Evolutionary conservation across 2,888 invertebrate genomes (phyloP).

Genomic region (Coecobrya sp.): DNA sequence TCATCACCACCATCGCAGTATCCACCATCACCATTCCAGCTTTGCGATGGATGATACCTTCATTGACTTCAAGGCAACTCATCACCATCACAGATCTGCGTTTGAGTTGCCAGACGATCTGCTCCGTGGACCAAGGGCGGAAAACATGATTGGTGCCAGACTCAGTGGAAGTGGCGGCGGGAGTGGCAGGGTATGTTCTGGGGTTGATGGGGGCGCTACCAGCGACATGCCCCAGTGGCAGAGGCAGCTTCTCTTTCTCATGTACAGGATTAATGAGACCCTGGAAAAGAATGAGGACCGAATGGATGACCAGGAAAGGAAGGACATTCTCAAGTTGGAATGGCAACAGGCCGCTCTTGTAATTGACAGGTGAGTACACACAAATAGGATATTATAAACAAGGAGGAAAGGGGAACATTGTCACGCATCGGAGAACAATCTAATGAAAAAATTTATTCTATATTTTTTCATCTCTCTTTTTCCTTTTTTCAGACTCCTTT

Average conservation of each 20-base stretch:
- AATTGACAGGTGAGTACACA: slow-evolving; percentile 88
- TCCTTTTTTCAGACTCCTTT: slow-evolving; percentile 87
- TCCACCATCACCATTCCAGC: slow-evolving; percentile 47
- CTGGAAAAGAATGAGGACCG: slow-evolving; percentile 89
- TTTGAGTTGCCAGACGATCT: slow-evolving; percentile 66
- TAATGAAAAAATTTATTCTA: slow-evolving; percentile 3
- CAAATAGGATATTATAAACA: not conserved
- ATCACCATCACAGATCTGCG: slow-evolving; percentile 63
- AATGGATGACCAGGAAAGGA: slow-evolving; percentile 89
- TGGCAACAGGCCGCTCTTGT: slow-evolving; percentile 89
- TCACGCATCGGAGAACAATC: not conserved
- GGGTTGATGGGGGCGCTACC: not conserved
- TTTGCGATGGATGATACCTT: slow-evolving; percentile 76
- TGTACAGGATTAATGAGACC: slow-evolving; percentile 89
- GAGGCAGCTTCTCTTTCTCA: slow-evolving; percentile 88
- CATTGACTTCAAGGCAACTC: slow-evolving; percentile 69
- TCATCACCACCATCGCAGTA: slow-evolving; percentile 46
- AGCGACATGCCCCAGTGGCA: slow-evolving; percentile 86
- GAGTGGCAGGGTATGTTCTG: slow-evolving; percentile 17
- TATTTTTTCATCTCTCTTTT: too few relatives aligned
- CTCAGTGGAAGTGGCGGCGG: slow-evolving; percentile 53
- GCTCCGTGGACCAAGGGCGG: slow-evolving; percentile 36
- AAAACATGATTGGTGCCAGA: slow-evolving; percentile 65
- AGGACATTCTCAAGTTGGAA: slow-evolving; percentile 89
- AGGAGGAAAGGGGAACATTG: not conserved